Base-by-base conservation (phyloP, 2,888 invertebrate species). In the Pogonocherus hispidulus region DNA sequence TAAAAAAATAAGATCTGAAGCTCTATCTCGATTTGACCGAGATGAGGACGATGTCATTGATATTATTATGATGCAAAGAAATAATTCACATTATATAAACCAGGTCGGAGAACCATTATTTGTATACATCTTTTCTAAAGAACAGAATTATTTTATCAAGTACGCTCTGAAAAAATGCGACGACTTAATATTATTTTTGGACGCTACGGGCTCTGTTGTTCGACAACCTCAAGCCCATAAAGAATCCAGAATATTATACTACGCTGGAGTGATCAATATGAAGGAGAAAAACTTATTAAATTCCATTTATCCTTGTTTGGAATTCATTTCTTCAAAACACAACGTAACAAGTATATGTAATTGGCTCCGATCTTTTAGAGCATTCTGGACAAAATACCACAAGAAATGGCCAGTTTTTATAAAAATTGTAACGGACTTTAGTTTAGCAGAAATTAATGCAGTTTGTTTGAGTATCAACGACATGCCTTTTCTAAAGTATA, bases 391-490 rank as follows among this genome's bases (percentile, higher is more conserved):
- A 8, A 41, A 46, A 32, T 22, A 52, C 37, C 52, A 19, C 52
- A 37, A 23, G 6, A 27, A 14, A 54, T 63, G 63, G 52, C 63
- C 63, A 9, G 52, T 63, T 63, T 52, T 63, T 16, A 41, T 37
- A 37, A 16, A 23, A 19, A 37, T 54, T 14, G 52, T 63, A 18
- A 63, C 63, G 11, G 63, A 63, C 27, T 63, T 63, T 22, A 63
- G 63, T 54, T 52, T 63, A 44, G 54, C 63, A 41, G 52, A 63
- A 44, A 51, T 63, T 19, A 63, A 63, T 20, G 63, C 63, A 41
- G 51, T 49, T 3, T 63, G 63, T 22, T 63, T 51, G 35, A 14
- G 41, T 20, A 52, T 63, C 14, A 63, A 63, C 44, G 52, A 41
- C 14, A 62, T 63, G 37, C 41, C 52, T 47, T 35, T 63, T 11